phyloP scores from a whole-genome alignment of 2,888 invertebrate genomes.

The Thymelicus lineola region DNA sequence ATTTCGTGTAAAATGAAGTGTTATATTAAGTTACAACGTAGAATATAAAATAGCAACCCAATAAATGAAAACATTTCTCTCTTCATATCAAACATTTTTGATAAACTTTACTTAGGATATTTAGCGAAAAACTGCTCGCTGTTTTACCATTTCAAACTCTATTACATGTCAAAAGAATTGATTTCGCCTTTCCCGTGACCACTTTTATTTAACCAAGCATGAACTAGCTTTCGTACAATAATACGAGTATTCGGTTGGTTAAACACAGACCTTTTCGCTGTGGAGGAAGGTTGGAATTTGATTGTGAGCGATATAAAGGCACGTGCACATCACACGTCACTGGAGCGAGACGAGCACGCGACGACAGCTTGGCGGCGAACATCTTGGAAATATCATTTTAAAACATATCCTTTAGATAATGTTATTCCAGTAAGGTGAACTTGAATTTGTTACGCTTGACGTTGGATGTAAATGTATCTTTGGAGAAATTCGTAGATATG shows the following conservation, averaged over 20 bases:
- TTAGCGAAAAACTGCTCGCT: neutral
- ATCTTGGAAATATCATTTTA: slow-evolving; percentile 39
- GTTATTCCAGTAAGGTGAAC: slow-evolving; percentile 28
- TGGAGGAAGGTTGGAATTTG: slow-evolving; percentile 10
- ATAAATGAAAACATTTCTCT: neutral
- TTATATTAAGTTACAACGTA: too few species aligned
- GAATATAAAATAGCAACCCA: too few species aligned
- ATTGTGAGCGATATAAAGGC: slow-evolving; percentile 28
- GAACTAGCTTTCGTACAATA: slow-evolving; percentile 1
- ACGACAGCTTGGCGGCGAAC: slow-evolving; percentile 38
- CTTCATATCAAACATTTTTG: slow-evolving; percentile 9
- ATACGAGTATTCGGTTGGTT: neutral
- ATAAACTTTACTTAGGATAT: neutral
- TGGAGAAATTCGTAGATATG: neutral
- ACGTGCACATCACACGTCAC: slow-evolving; percentile 38
- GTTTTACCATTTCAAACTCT: slow-evolving; percentile 1
- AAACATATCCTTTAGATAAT: slow-evolving; percentile 32
- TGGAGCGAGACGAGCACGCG: slow-evolving; percentile 37
- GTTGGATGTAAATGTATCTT: slow-evolving; percentile 13
- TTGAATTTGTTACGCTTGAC: slow-evolving; percentile 13
- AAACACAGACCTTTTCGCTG: neutral
- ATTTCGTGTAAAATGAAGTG: too few species aligned
- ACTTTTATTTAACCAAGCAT: slow-evolving; percentile 7
- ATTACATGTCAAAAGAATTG: neutral
- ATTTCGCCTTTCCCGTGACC: neutral